Percentiles rank a stretch among this genome's conserved stretches.
Conservation (phyloP, 2,797 vertebrate species). For the Pteronotus mesoamericanus region DNA sequence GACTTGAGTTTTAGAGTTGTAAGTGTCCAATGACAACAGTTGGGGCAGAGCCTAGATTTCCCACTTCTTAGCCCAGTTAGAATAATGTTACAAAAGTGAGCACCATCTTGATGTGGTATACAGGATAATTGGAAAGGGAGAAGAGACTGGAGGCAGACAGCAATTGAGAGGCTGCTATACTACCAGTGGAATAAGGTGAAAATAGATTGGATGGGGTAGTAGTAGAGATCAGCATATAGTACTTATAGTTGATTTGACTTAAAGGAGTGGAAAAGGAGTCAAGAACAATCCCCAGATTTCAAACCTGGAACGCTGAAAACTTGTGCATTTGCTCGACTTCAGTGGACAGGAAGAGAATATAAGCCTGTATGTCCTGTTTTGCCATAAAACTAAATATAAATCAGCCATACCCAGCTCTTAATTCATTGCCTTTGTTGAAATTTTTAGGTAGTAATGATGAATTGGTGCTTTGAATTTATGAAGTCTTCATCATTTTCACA, state of each 20-base stretch:
- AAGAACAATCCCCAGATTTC: not conserved
- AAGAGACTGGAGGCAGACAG: not conserved
- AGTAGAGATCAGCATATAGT: not conserved
- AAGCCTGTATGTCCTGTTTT: not conserved
- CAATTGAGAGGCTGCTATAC: not conserved
- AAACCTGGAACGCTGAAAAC: not conserved
- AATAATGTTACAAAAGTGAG: not conserved
- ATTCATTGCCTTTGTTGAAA: not conserved
- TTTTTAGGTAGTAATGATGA: not conserved
- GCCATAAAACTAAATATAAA: not conserved
- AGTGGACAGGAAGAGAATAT: not conserved
- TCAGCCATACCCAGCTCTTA: not conserved
- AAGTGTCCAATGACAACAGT: not conserved
- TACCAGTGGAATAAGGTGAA: not conserved
- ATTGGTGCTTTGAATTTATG: not conserved
- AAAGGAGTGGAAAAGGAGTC: not conserved
- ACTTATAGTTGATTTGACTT: not conserved
- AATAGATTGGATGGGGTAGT: not conserved
- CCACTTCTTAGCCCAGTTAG: not conserved
- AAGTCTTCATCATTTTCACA: not conserved
- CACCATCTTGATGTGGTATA: not conserved
- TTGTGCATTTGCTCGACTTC: not conserved
- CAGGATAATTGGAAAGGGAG: not conserved
- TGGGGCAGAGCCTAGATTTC: not conserved
- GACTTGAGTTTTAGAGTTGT: not conserved